Base-by-base conservation (phyloP, 2,888 invertebrate genomes). In the Baronia brevicornis region DNA sequence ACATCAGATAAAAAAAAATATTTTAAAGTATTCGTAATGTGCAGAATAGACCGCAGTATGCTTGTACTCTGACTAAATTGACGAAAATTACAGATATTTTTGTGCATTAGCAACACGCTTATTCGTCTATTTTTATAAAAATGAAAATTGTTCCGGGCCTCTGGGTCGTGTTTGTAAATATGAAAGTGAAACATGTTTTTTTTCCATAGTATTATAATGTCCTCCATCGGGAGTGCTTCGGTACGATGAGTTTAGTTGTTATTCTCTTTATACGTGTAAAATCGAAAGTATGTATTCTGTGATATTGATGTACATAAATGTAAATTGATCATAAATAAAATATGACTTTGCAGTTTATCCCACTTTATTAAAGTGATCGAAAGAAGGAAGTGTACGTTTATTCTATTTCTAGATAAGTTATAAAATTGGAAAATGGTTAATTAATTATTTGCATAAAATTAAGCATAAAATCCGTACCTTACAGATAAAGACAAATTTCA, bases 71-170 rank as follows among this genome's bases (percentile, higher is more conserved):
- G 10, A 22, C n/a, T 24, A 14, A 24, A 6, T 24, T 24, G 7
- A 14, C 7, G 11, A 5, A 13, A 24, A 9, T 13, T 5, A 5
- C 13, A 14, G 22, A 54, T 51, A 46, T 48, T 53, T 42, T 51
- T 39, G 42, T 52, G 48, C 47, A 50, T 53, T 48, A 51, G 50
- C 30, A 46, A 44, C 49, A 45, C 54, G 44, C 49, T 51, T 55
- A 54, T 58, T 58, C 59, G 50, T 69, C 63, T 65, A 69, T 69
- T 70, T 61, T 68, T 66, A 61, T 52, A 58, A 66, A 62, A 66
- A n/a, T 68, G 62, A 59, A 69, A 68, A 69, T 72, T 69, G 68
- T 61, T 49, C 53, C 42, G 68, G 69, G 69, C 46, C 63, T 54
- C 38, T 48, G 68, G 55, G 65, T 44, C 54, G 46, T 45, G 45